These are phyloP conservation scores for Myrmecobius fasciatus DNA, from an alignment of 2,113 vertebrate genomes.

Conservation along the genomic window DNA sequence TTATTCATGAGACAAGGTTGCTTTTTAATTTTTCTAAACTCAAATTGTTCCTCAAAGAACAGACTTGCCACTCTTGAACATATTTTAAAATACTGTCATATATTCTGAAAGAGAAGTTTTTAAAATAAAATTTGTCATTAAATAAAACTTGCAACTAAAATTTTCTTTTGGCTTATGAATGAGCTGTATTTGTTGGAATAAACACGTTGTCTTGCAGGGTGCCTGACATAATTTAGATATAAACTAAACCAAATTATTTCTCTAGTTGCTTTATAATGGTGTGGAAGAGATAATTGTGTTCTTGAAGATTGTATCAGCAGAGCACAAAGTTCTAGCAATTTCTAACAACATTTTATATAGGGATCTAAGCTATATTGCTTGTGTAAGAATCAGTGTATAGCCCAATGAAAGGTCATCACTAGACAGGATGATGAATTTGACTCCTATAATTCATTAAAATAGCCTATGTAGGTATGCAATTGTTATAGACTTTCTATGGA, in stretches of 20 bases:
- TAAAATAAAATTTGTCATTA: not conserved
- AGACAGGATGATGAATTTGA: not conserved
- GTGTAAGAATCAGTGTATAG: not conserved
- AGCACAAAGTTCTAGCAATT: not conserved
- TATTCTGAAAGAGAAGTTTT: not conserved
- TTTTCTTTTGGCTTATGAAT: not conserved
- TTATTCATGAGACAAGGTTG: not conserved
- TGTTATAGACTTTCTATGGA: not conserved
- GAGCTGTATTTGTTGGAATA: not conserved
- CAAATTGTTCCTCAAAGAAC: not conserved
- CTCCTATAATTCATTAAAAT: not conserved
- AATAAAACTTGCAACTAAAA: not conserved
- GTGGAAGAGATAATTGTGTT: not conserved
- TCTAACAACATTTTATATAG: not conserved
- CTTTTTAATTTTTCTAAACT: not conserved
- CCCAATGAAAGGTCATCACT: not conserved
- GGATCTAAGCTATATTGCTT: not conserved
- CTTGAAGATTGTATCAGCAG: not conserved
- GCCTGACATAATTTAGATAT: not conserved
- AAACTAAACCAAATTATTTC: not conserved
- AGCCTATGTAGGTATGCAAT: not conserved
- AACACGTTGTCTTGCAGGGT: not conserved
- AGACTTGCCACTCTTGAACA: not conserved
- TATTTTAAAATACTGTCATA: not conserved
- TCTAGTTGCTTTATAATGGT: not conserved